Conservation (phyloP, 1,140 invertebrate species). For the Fopius arisanus region DNA sequence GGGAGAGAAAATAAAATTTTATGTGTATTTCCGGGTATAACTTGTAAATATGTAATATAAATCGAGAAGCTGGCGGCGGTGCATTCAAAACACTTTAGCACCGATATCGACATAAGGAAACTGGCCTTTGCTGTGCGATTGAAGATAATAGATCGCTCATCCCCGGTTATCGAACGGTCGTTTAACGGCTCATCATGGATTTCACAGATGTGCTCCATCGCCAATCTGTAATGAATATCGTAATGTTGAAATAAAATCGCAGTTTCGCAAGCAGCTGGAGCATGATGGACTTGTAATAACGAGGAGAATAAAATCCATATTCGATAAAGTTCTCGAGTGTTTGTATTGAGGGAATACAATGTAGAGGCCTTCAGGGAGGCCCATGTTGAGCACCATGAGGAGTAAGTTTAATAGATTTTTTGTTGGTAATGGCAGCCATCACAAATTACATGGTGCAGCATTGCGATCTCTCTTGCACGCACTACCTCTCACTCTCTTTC, state of each 20-base stretch:
- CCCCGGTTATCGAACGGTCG: conserved; percentile 44
- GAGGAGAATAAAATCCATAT: conserved; percentile 1
- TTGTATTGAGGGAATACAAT: neutral
- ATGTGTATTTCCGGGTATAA: neutral
- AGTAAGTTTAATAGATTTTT: conserved; percentile 42
- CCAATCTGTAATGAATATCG: conserved; percentile 9
- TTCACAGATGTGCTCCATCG: conserved; percentile 44
- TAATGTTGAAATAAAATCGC: neutral
- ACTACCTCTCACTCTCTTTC: conserved; percentile 25
- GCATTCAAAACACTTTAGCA: neutral
- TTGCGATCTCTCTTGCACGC: conserved; percentile 27
- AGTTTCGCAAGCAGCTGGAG: conserved; percentile 37
- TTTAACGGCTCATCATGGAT: conserved; percentile 54
- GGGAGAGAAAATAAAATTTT: no score
- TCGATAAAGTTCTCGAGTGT: neutral
- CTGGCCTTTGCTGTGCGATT: neutral
- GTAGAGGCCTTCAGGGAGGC: neutral
- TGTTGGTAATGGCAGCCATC: conserved; percentile 38
- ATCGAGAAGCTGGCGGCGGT: neutral
- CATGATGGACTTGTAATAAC: conserved; percentile 49
- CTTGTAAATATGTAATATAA: neutral
- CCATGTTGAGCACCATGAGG: conserved; percentile 22
- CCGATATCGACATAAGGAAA: neutral
- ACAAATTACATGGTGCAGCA: conserved; percentile 42
- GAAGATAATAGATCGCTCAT: conserved; percentile 19